Evolutionary conservation across 2,797 vertebrate genomes (phyloP).

Genomic region (Malurus splendens): DNA sequence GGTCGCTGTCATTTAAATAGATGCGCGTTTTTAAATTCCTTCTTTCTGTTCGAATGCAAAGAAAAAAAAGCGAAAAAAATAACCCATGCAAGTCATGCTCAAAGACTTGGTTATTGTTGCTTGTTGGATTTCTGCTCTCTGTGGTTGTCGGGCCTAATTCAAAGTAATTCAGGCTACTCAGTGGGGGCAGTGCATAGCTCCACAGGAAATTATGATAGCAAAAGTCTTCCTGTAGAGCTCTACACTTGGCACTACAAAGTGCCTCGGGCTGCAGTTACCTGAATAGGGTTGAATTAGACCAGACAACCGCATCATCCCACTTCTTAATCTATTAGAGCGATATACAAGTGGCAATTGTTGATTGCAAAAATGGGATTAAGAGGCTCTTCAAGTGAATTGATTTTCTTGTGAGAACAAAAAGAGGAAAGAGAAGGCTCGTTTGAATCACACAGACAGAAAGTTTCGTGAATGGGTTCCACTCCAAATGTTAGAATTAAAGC

Average conservation of each 20-base stretch:
- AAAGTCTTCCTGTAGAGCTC: conserved; percentile 97
- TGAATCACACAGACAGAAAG: conserved; percentile 94
- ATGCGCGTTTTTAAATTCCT: conserved; percentile 73
- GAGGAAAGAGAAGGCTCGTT: conserved; percentile 84
- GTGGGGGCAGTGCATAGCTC: conserved; percentile 84
- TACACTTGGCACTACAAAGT: conserved; percentile 97
- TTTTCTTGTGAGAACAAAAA: conserved; percentile 99
- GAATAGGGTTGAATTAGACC: conserved; percentile 98
- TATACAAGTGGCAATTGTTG: conserved; percentile 99
- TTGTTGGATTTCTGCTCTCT: conserved; percentile 93
- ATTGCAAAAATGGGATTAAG: conserved; percentile 98
- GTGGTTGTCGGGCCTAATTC: conserved; percentile 98
- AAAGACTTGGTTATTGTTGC: conserved; percentile 97
- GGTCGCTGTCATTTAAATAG: conserved; percentile 76
- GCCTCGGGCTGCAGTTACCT: conserved; percentile 87
- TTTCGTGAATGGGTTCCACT: conserved; percentile 91
- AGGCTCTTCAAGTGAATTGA: conserved; percentile 99
- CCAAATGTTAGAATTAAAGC: conserved; percentile 93
- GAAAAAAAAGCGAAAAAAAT: conserved; percentile 29
- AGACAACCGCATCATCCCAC: conserved; percentile 99
- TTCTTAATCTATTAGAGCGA: conserved; percentile 94
- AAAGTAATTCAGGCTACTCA: conserved; percentile 90
- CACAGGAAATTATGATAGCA: conserved; percentile 99
- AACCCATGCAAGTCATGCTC: conserved; percentile 85
- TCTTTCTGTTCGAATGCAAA: conserved; percentile 76